Evolutionary conservation across 2,797 vertebrate species (phyloP), one percentile per base, ranked within the genome.

Genomic region (Limnodromus scolopaceus): DNA sequence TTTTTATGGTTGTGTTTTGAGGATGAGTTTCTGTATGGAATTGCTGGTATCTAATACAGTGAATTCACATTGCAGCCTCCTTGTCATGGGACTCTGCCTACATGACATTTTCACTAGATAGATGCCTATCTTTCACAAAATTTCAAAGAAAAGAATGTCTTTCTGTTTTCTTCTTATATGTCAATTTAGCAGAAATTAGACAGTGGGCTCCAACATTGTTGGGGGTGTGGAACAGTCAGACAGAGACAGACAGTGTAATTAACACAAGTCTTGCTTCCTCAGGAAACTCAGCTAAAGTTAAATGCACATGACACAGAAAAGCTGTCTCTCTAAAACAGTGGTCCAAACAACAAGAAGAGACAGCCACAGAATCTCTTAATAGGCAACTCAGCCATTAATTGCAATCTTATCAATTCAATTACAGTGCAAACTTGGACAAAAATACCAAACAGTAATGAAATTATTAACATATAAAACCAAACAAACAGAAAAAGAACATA

Each of bases 321-420:
- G 20, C 22, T 82, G 34, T 55, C 74, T 74, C 77, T 96, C 68
- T 86, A 80, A 41, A 93, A 94, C 81, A 89, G 78, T 77, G 68
- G 77, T 93, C 87, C 83, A 94, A 95, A 63, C 63, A 94, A 90
- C 75, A 94, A 94, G 84, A 93, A 89, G 28, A 86, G 51, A 76
- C 49, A 88, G 92, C 17, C 54, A 90, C 61, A 69, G 30, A 86
- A 79, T 58, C 41, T 68, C 72, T 84, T 53, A 82, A 12, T 18
- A 34, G 68, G 83, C 49, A 94, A 72, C 24, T 76, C 41, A 7
- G 53, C 60, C 51, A 70, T n/a, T 69, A 76, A 69, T 2, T 66
- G 54, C 25, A 72, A 60, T 46, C 36, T 78, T 55, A 83, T 23
- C 24, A 70, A 78, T 72, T 80, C 53, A 81, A 34, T 84, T 79